phyloP scores from a whole-genome alignment of 2,888 invertebrate species.

The Cryptocheilus praepositus region DNA sequence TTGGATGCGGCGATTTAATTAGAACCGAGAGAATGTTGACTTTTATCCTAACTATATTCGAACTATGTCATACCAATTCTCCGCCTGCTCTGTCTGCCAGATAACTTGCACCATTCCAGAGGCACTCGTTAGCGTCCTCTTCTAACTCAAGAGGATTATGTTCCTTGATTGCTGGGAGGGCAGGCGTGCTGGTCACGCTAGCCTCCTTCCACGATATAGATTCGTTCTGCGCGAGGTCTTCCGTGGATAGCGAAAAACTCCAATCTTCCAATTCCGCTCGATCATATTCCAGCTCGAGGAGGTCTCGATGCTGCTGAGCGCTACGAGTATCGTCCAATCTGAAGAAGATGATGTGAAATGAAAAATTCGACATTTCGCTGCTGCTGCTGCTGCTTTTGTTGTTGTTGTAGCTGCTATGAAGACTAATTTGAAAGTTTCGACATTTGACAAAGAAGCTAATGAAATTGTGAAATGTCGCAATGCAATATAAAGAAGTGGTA shows the following conservation, averaged over 20 bases:
- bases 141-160: slow-evolving; percentile 84
- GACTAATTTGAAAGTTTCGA: no score
- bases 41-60: no score
- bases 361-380: no score
- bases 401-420: no score
- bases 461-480: no score
- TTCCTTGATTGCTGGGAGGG: slow-evolving; percentile 84
- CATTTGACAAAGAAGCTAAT: no score
- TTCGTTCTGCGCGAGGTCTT: slow-evolving; percentile 79
- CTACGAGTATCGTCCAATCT: slow-evolving; percentile 84
- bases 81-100: slow-evolving; percentile 82
- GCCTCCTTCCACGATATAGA: slow-evolving; percentile 55
- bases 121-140: slow-evolving; percentile 84
- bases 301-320: slow-evolving; percentile 82
- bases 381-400: no score
- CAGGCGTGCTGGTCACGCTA: slow-evolving; percentile 75
- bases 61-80: slow-evolving; percentile 75
- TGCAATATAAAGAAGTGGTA: no score
- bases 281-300: slow-evolving; percentile 84
- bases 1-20: no score
- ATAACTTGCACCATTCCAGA: slow-evolving; percentile 86
- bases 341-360: slow-evolving; percentile 11
- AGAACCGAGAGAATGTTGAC: no score
- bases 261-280: slow-evolving; percentile 87
- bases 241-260: slow-evolving; percentile 84